A percentile compares a stretch with the other conserved stretches of the same genome.
Evolutionary conservation across 2,113 vertebrate genomes (phyloP).

Genomic region (Muntiacus muntjak): DNA sequence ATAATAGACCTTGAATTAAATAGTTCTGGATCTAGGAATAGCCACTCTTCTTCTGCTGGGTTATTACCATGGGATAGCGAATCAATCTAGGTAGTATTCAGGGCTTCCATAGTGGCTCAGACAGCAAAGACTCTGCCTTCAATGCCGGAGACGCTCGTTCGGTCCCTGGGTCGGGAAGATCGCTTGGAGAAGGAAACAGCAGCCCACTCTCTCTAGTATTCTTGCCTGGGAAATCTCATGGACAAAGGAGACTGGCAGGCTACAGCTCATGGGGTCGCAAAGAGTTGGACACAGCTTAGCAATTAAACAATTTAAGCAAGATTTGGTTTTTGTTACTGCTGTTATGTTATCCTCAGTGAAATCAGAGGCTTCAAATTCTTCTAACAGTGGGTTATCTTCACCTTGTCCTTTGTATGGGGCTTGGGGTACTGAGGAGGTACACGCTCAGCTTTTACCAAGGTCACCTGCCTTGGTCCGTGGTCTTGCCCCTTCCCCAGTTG

Average conservation of each 20-base stretch:
- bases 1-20: not conserved
- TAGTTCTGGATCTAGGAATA: not conserved
- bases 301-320: not conserved
- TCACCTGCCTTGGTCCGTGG: not conserved
- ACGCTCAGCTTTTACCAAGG: not conserved
- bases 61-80: not conserved
- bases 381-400: not conserved
- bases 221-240: not conserved
- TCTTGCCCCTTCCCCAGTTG: not conserved
- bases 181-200: not conserved
- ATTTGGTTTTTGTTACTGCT: not conserved
- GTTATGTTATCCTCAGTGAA: not conserved
- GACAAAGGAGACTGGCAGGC: not conserved
- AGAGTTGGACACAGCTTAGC: not conserved
- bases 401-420: not conserved
- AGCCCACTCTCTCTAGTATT: not conserved
- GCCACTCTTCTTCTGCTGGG: not conserved
- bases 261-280: not conserved
- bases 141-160: fast-evolving
- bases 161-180: not conserved
- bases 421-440: not conserved
- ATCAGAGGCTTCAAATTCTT: not conserved
- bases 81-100: not conserved
- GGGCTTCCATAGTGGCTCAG: not conserved
- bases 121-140: not conserved